Percentiles rank a stretch among this genome's conserved stretches.
phyloP scores from a whole-genome alignment of 92 coral and sea anemone species.

The Muricea muricata region DNA sequence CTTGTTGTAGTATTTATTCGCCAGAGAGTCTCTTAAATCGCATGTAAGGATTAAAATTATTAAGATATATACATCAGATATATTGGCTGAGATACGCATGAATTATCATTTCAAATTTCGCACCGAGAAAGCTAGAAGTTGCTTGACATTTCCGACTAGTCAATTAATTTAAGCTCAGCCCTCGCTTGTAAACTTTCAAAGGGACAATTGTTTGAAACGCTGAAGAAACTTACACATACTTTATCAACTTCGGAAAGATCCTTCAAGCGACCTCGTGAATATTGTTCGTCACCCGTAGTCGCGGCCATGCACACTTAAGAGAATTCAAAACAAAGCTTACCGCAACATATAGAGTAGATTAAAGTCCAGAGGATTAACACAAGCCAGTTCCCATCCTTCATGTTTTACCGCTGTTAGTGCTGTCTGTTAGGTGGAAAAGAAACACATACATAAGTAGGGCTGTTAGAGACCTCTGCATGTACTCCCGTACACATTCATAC shows the following conservation, averaged over 20 bases:
- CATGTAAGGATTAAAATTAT: too few species aligned
- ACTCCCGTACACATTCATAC: not conserved
- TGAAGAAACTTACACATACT: not conserved
- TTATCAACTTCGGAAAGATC: not conserved
- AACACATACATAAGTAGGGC: not conserved
- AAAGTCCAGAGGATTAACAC: not conserved
- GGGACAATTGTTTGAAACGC: not conserved
- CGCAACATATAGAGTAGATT: not conserved
- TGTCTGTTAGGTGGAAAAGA: not conserved
- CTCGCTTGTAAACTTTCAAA: too few species aligned
- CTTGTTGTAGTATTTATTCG: not conserved
- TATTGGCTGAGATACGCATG: not conserved
- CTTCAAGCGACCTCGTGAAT: not conserved
- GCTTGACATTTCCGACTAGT: too few species aligned
- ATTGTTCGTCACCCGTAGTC: not conserved
- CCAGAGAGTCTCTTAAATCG: not conserved
- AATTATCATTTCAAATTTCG: not conserved
- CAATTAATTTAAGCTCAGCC: too few species aligned
- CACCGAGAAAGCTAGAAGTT: too few species aligned
- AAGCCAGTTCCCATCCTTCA: constrained; percentile 2
- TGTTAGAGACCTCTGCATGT: not conserved
- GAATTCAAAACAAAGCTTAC: not conserved
- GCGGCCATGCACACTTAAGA: not conserved
- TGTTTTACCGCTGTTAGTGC: not conserved
- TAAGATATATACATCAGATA: not conserved